These are phyloP conservation scores for Altica lythri DNA, from an alignment of 2,888 invertebrate genomes.

Conservation along the genomic window DNA sequence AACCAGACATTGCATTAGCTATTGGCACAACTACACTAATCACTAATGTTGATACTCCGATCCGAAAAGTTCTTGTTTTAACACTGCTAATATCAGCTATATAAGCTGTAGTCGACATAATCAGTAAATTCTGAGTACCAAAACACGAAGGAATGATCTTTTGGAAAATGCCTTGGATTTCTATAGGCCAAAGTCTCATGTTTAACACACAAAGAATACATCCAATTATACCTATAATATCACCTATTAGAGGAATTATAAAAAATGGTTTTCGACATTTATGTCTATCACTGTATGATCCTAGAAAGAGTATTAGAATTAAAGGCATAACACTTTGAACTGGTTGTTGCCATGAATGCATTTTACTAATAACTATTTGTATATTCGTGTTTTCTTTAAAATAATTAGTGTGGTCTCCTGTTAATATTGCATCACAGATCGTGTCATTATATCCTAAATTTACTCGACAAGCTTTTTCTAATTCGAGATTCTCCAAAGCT, in stretches of 20 bases:
- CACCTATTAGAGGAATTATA: conserved; percentile 52
- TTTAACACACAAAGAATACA: conserved; percentile 61
- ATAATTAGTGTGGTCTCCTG: conserved; percentile 46
- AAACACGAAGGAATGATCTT: conserved; percentile 63
- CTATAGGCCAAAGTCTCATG: conserved; percentile 60
- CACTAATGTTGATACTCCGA: conserved; percentile 61
- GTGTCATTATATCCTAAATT: conserved; percentile 60
- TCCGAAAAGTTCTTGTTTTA: conserved; percentile 64
- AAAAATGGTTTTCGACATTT: conserved; percentile 54
- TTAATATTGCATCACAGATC: conserved; percentile 58
- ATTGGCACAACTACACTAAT: conserved; percentile 46
- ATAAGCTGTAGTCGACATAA: conserved; percentile 54
- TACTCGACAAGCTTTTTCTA: conserved; percentile 64
- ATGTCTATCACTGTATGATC: conserved; percentile 54
- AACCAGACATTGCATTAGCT: conserved; percentile 49
- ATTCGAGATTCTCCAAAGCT: conserved; percentile 61
- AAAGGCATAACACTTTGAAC: conserved; percentile 51
- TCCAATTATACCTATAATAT: conserved; percentile 58
- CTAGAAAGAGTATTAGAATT: conserved; percentile 51
- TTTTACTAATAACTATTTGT: conserved; percentile 58
- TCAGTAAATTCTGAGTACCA: conserved; percentile 61
- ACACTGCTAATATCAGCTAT: conserved; percentile 58
- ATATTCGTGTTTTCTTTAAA: conserved; percentile 57
- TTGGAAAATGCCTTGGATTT: conserved; percentile 62
- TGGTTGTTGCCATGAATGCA: conserved; percentile 53